Percentiles rank a stretch among this genome's conserved stretches.
Conservation (phyloP, 2,113 vertebrate species). For the Polypterus senegalus region DNA sequence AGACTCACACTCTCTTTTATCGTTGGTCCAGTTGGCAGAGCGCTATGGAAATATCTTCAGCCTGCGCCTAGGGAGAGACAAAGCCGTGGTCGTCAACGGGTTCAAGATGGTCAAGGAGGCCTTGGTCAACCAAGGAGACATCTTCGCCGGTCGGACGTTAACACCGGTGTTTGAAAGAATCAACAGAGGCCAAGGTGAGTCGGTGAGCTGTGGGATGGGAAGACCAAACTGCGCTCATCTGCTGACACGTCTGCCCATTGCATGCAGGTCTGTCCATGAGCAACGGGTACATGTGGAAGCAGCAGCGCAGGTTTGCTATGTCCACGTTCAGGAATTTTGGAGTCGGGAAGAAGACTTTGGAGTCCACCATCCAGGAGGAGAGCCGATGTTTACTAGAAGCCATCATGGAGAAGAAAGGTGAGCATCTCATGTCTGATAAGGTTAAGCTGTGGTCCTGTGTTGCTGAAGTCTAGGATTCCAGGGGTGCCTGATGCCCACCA, state of each 20-base stretch:
- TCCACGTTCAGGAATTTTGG: conserved; percentile 40
- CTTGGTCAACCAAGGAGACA: conserved; percentile 52
- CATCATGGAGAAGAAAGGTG: conserved; percentile 37
- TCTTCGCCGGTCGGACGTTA: conserved; percentile 48
- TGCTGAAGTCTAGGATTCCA: no score
- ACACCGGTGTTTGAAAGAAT: conserved; percentile 28
- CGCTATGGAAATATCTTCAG: conserved; percentile 57
- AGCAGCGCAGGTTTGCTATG: conserved; percentile 32
- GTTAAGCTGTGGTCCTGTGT: no score
- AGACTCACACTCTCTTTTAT: no score
- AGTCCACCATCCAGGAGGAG: conserved; percentile 44
- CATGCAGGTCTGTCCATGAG: conserved; percentile 21
- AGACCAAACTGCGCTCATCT: not conserved
- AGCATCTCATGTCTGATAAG: conserved; percentile 6
- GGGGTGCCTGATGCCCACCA: no score
- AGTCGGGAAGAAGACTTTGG: conserved; percentile 31
- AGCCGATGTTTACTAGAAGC: conserved; percentile 9
- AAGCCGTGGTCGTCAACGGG: conserved; percentile 42
- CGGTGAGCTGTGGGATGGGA: not conserved
- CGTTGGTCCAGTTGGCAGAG: conserved; percentile 40
- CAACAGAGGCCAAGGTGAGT: conserved; percentile 48
- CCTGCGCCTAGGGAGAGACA: conserved; percentile 24
- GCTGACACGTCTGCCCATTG: fast-evolving
- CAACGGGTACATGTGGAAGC: conserved; percentile 22
- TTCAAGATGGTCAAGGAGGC: conserved; percentile 58